Evolutionary conservation across 2,113 vertebrate genomes (phyloP).

Genomic region (Rhinichthys klamathensis): DNA sequence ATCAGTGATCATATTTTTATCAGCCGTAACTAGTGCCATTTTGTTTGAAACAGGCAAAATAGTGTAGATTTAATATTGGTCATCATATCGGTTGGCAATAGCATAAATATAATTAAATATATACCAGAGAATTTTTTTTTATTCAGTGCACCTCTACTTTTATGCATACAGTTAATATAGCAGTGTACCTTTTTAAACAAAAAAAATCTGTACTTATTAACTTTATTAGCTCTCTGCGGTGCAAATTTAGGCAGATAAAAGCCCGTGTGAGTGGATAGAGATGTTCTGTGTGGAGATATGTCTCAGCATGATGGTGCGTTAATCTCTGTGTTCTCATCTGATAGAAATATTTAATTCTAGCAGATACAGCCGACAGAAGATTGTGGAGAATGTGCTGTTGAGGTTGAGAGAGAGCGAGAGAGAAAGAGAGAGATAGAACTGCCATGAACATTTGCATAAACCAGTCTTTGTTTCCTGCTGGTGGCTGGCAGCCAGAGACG

Average conservation of each 20-base stretch:
- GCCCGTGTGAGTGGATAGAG: slow-evolving; percentile 39
- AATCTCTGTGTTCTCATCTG: slow-evolving; percentile 46
- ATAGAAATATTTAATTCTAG: slow-evolving; percentile 44
- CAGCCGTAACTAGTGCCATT: too few relatives aligned
- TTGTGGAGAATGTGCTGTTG: slow-evolving; percentile 43
- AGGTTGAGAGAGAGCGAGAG: slow-evolving; percentile 65
- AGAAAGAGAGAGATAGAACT: slow-evolving; percentile 69
- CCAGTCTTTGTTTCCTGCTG: slow-evolving; percentile 79
- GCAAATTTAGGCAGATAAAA: slow-evolving; percentile 35
- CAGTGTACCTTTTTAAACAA: not conserved
- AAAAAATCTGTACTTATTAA: not conserved
- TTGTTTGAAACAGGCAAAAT: not conserved
- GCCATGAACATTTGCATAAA: slow-evolving; percentile 79
- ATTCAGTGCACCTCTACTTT: not conserved
- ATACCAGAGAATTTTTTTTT: not conserved
- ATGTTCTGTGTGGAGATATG: slow-evolving; percentile 32
- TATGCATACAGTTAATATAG: not conserved
- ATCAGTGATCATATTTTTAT: not conserved
- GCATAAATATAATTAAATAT: not conserved
- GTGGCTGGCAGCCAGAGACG: slow-evolving; percentile 77
- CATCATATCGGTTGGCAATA: not conserved
- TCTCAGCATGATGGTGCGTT: slow-evolving; percentile 39
- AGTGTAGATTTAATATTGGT: not conserved
- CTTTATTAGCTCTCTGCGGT: slow-evolving; percentile 32
- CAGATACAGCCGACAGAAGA: slow-evolving; percentile 46